Conservation (phyloP, 2,888 invertebrate species). For the Apodemia duryi region DNA sequence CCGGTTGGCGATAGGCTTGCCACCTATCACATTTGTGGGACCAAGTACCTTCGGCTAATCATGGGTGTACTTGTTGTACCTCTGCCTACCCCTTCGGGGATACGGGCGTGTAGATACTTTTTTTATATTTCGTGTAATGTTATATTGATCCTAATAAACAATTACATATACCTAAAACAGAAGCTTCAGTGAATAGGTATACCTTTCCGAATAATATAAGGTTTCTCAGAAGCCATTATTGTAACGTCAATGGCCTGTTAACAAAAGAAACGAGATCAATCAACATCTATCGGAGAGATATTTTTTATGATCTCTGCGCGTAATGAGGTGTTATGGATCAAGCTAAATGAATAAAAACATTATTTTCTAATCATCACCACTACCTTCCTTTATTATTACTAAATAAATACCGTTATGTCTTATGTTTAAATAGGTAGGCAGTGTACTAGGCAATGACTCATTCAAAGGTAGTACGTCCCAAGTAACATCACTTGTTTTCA, state of each 20-base stretch:
- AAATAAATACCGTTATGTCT: no score
- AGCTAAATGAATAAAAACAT: neutral
- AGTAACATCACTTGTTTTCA: no score
- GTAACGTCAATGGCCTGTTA: conserved; percentile 42
- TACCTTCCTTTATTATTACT: neutral
- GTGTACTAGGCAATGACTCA: no score
- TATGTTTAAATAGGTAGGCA: no score
- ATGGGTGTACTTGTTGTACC: no score
- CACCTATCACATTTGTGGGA: no score
- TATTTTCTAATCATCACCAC: neutral
- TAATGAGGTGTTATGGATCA: conserved; percentile 2
- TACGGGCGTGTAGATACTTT: no score
- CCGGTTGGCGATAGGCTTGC: no score
- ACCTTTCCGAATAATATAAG: conserved; percentile 26
- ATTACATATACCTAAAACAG: neutral
- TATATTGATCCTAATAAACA: neutral
- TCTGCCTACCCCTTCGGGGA: no score
- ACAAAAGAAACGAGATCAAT: conserved; percentile 61
- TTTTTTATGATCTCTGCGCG: neutral
- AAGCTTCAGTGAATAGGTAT: conserved; percentile 32
- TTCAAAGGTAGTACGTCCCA: no score
- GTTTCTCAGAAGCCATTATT: conserved; percentile 42
- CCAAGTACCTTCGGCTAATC: no score
- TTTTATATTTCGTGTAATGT: no score
- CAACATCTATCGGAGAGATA: conserved; percentile 28